Conservation (phyloP, 2,888 invertebrate species). For the Troides aeacus region DNA sequence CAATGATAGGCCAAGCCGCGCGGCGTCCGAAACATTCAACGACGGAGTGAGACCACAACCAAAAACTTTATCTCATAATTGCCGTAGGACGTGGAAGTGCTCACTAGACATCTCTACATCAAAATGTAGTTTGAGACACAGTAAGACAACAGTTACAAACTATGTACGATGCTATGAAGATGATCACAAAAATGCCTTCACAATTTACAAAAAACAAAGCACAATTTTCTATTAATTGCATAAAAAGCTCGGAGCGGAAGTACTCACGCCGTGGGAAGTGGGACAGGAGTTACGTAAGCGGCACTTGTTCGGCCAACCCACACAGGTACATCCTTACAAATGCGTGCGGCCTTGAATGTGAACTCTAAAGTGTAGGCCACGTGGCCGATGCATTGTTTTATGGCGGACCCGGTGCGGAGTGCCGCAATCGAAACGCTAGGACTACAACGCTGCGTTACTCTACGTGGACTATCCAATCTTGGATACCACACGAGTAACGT, state of each 20-base stretch:
- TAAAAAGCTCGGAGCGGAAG: slow-evolving; percentile 52
- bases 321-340: slow-evolving; percentile 78
- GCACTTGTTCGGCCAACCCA: slow-evolving; percentile 76
- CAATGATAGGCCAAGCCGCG: neutral
- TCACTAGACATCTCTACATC: too few species aligned
- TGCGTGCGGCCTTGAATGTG: slow-evolving; percentile 79
- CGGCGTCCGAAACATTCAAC: neutral
- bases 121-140: neutral
- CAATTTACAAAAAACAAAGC: neutral
- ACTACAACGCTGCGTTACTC: slow-evolving; percentile 33
- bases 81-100: neutral
- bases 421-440: slow-evolving; percentile 48
- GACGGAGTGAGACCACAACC: neutral
- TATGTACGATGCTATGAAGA: too few species aligned
- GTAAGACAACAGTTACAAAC: neutral
- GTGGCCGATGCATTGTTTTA: slow-evolving; percentile 79
- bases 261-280: slow-evolving; percentile 73
- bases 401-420: slow-evolving; percentile 61
- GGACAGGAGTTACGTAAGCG: slow-evolving; percentile 73
- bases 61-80: neutral
- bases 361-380: slow-evolving; percentile 78
- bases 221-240: slow-evolving; percentile 46
- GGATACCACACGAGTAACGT: too few species aligned
- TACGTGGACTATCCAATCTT: slow-evolving; percentile 6
- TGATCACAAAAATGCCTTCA: neutral